A percentile compares a stretch with the other conserved stretches of the same genome.
Conservation (phyloP, 2,797 vertebrate genomes). For the Austrolebias charrua region DNA sequence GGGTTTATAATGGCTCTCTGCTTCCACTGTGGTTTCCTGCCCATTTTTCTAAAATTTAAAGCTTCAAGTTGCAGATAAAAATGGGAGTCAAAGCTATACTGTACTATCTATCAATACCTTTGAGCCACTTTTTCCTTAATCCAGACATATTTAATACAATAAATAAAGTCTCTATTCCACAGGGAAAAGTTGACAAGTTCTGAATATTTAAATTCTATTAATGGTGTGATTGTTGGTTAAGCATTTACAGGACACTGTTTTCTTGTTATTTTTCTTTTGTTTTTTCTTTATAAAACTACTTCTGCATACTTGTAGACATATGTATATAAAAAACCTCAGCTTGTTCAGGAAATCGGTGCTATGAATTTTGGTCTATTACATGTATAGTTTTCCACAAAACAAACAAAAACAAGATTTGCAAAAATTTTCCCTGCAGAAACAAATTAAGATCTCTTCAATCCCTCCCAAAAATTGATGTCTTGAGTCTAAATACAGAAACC, state of each 20-base stretch:
- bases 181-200: not conserved
- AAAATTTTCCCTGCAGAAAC: no score
- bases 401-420: no score
- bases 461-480: not conserved
- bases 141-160: slow-evolving; percentile 7
- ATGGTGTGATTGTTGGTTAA: no score
- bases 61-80: slow-evolving; percentile 39
- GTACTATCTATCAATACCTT: slow-evolving; percentile 20
- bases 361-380: no score
- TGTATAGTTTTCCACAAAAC: no score
- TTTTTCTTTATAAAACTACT: no score
- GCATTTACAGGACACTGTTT: no score
- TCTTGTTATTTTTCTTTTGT: no score
- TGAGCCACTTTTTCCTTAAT: slow-evolving; percentile 18
- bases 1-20: slow-evolving; percentile 73
- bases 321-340: no score
- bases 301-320: no score
- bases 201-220: not conserved
- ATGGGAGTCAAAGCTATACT: slow-evolving; percentile 33
- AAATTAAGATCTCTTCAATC: no score
- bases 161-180: not conserved
- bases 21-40: slow-evolving; percentile 55
- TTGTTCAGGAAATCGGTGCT: no score
- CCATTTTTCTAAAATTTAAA: slow-evolving; percentile 62
- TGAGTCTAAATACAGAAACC: not conserved